A percentile compares a stretch with the other conserved stretches of the same genome.
Conservation (phyloP, 1,140 invertebrate species). For the Heliconius himera region DNA sequence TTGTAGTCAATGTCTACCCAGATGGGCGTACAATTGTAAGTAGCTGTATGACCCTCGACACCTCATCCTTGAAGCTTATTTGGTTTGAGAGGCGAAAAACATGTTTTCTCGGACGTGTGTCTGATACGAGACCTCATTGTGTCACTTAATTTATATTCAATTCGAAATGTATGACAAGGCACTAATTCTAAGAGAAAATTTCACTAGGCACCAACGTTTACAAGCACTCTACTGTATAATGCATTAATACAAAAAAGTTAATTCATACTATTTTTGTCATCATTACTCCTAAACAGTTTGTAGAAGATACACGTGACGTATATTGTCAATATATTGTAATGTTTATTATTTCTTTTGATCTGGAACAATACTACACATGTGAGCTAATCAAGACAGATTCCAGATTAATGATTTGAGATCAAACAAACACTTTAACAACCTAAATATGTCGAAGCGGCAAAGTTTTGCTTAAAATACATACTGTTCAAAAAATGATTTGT, state of each 20-base stretch:
- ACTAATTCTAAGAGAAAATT: slow-evolving; percentile 37
- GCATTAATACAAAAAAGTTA: neutral
- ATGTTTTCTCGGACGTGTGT: slow-evolving; percentile 42
- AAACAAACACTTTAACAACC: slow-evolving; percentile 64
- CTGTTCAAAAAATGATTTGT: slow-evolving; percentile 34
- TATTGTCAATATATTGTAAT: slow-evolving; percentile 64
- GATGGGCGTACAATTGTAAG: slow-evolving; percentile 77
- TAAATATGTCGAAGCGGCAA: slow-evolving; percentile 47
- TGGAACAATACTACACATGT: slow-evolving; percentile 51
- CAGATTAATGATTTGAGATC: slow-evolving; percentile 66
- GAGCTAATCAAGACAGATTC: slow-evolving; percentile 60
- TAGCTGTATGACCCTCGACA: slow-evolving; percentile 68
- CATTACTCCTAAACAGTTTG: slow-evolving; percentile 59
- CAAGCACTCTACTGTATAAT: neutral
- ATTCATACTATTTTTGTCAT: slow-evolving; percentile 56
- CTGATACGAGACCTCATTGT: slow-evolving; percentile 47
- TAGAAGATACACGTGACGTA: slow-evolving; percentile 61
- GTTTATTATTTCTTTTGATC: slow-evolving; percentile 75
- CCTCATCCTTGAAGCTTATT: slow-evolving; percentile 38
- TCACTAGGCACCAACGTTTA: neutral
- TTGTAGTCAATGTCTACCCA: slow-evolving; percentile 76
- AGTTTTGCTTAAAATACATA: slow-evolving; percentile 45
- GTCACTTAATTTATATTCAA: slow-evolving; percentile 30
- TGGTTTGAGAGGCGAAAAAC: slow-evolving; percentile 44
- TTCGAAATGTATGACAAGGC: slow-evolving; percentile 15